phyloP scores from a whole-genome alignment of 2,888 invertebrate genomes.

The Eilema sororculum region DNA sequence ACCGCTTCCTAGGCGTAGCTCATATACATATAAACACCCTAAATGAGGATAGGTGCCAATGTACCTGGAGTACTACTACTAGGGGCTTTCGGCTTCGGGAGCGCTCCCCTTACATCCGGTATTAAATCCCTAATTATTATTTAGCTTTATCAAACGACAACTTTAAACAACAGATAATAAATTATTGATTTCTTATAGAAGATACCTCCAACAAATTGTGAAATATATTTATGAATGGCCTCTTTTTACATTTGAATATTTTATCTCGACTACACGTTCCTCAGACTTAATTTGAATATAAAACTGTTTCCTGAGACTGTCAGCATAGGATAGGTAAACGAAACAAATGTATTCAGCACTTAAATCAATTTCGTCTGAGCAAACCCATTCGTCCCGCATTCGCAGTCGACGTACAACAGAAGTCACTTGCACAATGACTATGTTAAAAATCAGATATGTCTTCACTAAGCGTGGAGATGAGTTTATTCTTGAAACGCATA shows the following conservation, averaged over 20 bases:
- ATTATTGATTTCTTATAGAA: background rate
- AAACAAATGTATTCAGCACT: conserved; percentile 29
- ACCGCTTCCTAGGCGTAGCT: too few relatives aligned
- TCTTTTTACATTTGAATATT: background rate
- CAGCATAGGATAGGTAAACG: conserved; percentile 57
- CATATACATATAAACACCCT: too few relatives aligned
- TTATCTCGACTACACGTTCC: background rate
- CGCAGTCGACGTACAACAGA: background rate
- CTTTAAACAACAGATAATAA: background rate
- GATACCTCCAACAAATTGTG: background rate
- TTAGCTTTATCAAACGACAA: too few relatives aligned
- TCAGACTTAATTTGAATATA: conserved; percentile 20
- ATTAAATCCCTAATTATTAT: too few relatives aligned
- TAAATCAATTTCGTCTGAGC: conserved; percentile 25
- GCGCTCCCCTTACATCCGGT: too few relatives aligned
- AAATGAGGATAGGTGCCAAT: too few relatives aligned
- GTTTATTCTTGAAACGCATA: conserved; percentile 16
- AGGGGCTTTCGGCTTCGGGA: too few relatives aligned
- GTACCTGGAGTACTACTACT: too few relatives aligned
- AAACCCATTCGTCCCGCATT: conserved; percentile 17
- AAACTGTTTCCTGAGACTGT: conserved; percentile 11
- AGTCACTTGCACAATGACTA: conserved; percentile 9
- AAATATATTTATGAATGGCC: background rate
- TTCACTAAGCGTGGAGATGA: conserved; percentile 16
- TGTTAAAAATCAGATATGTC: conserved; percentile 24